A percentile compares a stretch with the other conserved stretches of the same genome.
phyloP scores from a whole-genome alignment of 2,888 invertebrate genomes.

The Sinotaia quadrata region DNA sequence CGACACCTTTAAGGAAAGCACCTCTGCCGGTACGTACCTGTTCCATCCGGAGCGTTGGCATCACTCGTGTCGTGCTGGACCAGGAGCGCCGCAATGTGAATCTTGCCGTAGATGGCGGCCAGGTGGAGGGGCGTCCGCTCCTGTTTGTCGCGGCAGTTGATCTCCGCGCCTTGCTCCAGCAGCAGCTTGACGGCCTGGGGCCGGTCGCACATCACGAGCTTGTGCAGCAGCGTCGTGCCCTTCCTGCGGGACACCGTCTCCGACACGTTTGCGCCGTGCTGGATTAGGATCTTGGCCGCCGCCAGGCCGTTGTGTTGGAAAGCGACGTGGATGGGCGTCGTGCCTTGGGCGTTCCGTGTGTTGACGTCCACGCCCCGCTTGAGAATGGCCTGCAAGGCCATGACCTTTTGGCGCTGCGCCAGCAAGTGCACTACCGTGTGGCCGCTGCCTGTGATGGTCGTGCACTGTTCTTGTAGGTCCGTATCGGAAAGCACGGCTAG shows the following conservation, averaged over 20 bases:
- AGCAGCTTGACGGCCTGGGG: slow-evolving; percentile 48
- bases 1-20: no score
- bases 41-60: slow-evolving; percentile 48
- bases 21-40: slow-evolving; percentile 40
- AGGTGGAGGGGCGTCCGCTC: slow-evolving; percentile 57
- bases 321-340: slow-evolving; percentile 48
- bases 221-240: slow-evolving; percentile 56
- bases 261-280: slow-evolving; percentile 58
- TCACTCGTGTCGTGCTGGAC: slow-evolving; percentile 49
- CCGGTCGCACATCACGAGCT: slow-evolving; percentile 42
- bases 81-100: slow-evolving; percentile 47
- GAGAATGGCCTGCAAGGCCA: slow-evolving; percentile 49
- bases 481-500: slow-evolving; percentile 9
- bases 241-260: slow-evolving; percentile 50
- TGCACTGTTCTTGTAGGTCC: slow-evolving; percentile 49
- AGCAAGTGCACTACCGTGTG: slow-evolving; percentile 57
- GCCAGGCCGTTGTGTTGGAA: slow-evolving; percentile 52
- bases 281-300: slow-evolving; percentile 51
- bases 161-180: slow-evolving; percentile 49
- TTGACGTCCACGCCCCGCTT: slow-evolving; percentile 55
- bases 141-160: slow-evolving; percentile 49
- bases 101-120: slow-evolving; percentile 48
- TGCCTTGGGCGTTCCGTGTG: slow-evolving; percentile 52
- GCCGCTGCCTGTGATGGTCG: slow-evolving; percentile 55
- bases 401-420: slow-evolving; percentile 50